Percentiles rank a stretch among this genome's conserved stretches.
These are phyloP conservation scores for Sinhomidia bicolor DNA, from an alignment of 2,888 invertebrate species.

Conservation along the genomic window DNA sequence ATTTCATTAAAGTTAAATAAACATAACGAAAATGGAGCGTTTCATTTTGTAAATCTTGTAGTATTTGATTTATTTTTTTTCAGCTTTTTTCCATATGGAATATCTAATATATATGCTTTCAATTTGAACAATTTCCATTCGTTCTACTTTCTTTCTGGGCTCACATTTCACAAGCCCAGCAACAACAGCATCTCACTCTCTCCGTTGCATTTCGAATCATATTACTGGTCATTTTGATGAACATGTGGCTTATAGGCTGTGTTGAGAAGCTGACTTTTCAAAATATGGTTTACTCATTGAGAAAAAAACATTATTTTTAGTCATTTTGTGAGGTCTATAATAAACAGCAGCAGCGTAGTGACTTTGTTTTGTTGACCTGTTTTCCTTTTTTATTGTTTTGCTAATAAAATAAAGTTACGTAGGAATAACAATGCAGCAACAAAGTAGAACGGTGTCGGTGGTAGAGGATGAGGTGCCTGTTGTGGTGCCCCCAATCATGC, in stretches of 20 bases:
- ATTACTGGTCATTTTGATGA: background rate
- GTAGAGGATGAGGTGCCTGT: background rate
- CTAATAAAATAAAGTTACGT: background rate
- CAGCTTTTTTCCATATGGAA: no score
- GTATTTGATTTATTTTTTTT: no score
- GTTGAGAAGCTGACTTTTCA: background rate
- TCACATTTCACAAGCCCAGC: no score
- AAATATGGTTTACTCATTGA: background rate
- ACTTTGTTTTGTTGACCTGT: background rate
- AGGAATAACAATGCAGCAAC: background rate
- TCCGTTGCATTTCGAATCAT: no score
- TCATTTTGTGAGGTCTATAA: background rate
- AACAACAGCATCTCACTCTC: background rate
- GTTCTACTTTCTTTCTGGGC: no score
- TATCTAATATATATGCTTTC: no score
- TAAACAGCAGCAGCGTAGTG: background rate
- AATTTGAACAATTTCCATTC: no score
- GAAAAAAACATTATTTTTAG: background rate
- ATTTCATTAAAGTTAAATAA: no score
- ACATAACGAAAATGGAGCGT: no score
- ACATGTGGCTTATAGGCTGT: conserved; percentile 12
- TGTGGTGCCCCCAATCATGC: conserved; percentile 66
- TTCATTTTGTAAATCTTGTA: no score
- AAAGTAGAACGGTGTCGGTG: no score
- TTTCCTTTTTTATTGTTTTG: background rate